Base-by-base conservation (phyloP, 2,113 vertebrate genomes). In the Anarrhichthys ocellatus region DNA sequence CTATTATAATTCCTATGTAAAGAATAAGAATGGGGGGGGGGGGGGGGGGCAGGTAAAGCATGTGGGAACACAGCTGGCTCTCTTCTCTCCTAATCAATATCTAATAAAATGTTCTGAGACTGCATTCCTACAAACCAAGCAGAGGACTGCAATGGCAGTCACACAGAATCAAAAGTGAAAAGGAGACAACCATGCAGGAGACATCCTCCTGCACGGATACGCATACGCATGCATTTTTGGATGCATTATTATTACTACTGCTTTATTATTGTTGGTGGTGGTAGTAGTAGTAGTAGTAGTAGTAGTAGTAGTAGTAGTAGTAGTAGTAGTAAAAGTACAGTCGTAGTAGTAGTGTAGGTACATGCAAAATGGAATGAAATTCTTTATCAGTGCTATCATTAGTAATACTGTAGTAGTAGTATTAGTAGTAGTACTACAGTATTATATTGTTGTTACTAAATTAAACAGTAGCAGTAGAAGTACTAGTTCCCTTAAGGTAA, bases 31-130 rank as follows among this genome's bases (percentile, higher is more conserved):
- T 70, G 77, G 2, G 63, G 2, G 22, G 38, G 22, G 11, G 10
- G n/a, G n/a, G n/a, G 20, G 22, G 86, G 67, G 17, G 15, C 38
- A 83, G 83, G 88, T 82, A 68, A 63, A 76, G 78, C 70, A 44
- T 83, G 79, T 58, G 87, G 84, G 86, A 89, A 56, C 84, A 74
- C 91, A 91, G 90, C 89, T 88, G 90, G 82, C 61, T 78, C 72
- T 75, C 76, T 71, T 82, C 76, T 74, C 85, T 83, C 73, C 80
- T 77, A 78, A 91, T 92, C 86, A 91, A 68, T 81, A 74, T 85
- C 88, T 85, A 82, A 93, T 87, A 72, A 89, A 86, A 85, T 50
- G 81, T 81, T 83, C 84, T 69, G 66, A 50, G 48, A 70, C 56
- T 7, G 2, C 22, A 54, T 80, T 86, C 78, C 75, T 52, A 68